Evolutionary conservation across 1,140 invertebrate species (phyloP).

Genomic region (Nasonia longicornis): DNA sequence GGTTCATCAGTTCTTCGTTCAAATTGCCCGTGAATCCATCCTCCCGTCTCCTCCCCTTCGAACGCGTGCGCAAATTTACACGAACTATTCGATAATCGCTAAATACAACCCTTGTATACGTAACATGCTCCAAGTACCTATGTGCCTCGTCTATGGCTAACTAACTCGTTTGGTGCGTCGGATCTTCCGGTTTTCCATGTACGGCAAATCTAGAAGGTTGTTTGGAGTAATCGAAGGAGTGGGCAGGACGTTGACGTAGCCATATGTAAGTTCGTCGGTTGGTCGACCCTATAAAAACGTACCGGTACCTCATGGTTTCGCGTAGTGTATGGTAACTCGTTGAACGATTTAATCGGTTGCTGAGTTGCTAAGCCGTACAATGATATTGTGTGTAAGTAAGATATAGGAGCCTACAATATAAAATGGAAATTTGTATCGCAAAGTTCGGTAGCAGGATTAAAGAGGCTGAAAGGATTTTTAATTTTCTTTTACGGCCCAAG

Average conservation of each 20-base stretch:
- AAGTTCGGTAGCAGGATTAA: neutral
- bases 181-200: slow-evolving; percentile 15
- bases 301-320: neutral
- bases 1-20: slow-evolving; percentile 15
- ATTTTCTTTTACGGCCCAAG: too few relatives aligned
- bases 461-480: too few relatives aligned
- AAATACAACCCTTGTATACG: neutral
- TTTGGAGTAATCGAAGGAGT: neutral
- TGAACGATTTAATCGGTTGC: slow-evolving; percentile 11
- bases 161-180: slow-evolving; percentile 2
- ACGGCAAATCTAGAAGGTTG: neutral
- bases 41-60: neutral
- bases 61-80: neutral
- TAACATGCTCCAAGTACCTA: neutral
- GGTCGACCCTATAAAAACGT: slow-evolving; percentile 22
- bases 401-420: neutral
- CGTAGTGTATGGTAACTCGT: slow-evolving; percentile 23
- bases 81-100: neutral
- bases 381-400: slow-evolving; percentile 40
- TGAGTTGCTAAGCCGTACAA: neutral
- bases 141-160: neutral
- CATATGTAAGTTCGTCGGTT: neutral
- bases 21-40: slow-evolving; percentile 9
- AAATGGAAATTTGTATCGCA: neutral
- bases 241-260: neutral